Base-by-base conservation (phyloP, 2,797 vertebrate species). In the Nyctalus aviator region DNA sequence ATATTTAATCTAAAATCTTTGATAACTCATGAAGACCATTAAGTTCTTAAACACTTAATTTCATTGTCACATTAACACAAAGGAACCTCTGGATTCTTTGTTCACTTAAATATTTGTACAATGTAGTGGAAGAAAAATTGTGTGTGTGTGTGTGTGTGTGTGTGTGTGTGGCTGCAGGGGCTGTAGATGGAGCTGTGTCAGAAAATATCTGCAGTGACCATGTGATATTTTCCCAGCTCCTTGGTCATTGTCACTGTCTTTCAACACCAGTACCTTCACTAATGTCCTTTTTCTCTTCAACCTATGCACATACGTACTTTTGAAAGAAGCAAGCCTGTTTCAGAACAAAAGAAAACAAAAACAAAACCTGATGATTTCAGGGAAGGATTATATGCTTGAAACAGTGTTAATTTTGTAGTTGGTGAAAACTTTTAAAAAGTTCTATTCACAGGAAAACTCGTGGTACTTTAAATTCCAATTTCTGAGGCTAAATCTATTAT, bases 1-100 rank as follows among this genome's bases (percentile, higher is more conserved):
- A 13, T 66, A 44, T 88, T 85, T 94, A 77, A 89, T 76, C 18
- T 21, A 90, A 73, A 94, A 73, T 75, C 41, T 83, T 94, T 75
- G 30, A 46, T 68, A 48, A 5, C 35, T 90, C 66, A 35, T 44
- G 12, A 88, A 71, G 3, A 79, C 25, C 55, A 77, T 77, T 55
- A 90, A 37, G 23, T 87, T 94, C 23, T 81, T 77, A 78, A 90
- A 84, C 18, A 62, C 12, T 88, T 66, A 55, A 50, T n/a, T 35
- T 71, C 53, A 88, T 88, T 84, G 44, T 57, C 55, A 48, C 55
- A 41, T 53, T 86, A 50, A 82, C 84, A 57, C 15, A 41, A 71
- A 91, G 93, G 11, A 41, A 30, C 44, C 30, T 94, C 18, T 46
- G 59, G 5, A 30, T 72, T 18, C 46, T 41, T 13, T 32, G 44